Evolutionary conservation across 2,888 invertebrate species (phyloP).

Genomic region (Dexiosoma caninum): DNA sequence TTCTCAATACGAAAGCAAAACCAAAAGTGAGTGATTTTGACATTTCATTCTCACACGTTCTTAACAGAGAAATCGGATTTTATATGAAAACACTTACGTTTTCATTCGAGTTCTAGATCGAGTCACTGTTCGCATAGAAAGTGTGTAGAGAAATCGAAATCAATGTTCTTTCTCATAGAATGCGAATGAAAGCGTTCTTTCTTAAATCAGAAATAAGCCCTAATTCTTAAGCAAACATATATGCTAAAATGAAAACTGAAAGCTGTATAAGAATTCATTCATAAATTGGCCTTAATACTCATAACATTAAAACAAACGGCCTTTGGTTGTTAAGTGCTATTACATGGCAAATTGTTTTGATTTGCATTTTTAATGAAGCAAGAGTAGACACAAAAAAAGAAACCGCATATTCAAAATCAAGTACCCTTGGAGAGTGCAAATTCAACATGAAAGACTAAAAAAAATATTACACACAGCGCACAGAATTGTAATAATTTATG

Average conservation of each 20-base stretch:
- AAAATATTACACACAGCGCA: not conserved
- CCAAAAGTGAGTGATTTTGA: too few species aligned
- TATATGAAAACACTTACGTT: too few species aligned
- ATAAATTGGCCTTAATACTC: not conserved
- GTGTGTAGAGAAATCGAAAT: too few species aligned
- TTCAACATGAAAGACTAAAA: constrained; percentile 10
- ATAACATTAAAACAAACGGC: constrained; percentile 10
- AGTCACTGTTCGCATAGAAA: too few species aligned
- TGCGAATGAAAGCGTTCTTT: too few species aligned
- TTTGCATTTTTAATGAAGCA: constrained; percentile 31
- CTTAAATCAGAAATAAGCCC: not conserved
- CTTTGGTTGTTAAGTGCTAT: constrained; percentile 8
- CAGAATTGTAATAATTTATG: constrained; percentile 9
- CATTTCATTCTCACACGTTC: too few species aligned
- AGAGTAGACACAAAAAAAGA: not conserved
- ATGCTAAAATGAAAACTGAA: not conserved
- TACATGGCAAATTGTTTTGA: constrained; percentile 1
- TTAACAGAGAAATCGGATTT: too few species aligned
- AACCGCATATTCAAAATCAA: not conserved
- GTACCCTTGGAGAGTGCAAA: not conserved
- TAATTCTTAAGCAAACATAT: not conserved
- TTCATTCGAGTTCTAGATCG: too few species aligned
- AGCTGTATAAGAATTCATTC: not conserved
- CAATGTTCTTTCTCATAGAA: too few species aligned
- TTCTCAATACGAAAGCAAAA: too few species aligned